Percentiles rank a stretch among this genome's conserved stretches.
phyloP scores from a whole-genome alignment of 1,140 invertebrate species.

The Solen grandis region DNA sequence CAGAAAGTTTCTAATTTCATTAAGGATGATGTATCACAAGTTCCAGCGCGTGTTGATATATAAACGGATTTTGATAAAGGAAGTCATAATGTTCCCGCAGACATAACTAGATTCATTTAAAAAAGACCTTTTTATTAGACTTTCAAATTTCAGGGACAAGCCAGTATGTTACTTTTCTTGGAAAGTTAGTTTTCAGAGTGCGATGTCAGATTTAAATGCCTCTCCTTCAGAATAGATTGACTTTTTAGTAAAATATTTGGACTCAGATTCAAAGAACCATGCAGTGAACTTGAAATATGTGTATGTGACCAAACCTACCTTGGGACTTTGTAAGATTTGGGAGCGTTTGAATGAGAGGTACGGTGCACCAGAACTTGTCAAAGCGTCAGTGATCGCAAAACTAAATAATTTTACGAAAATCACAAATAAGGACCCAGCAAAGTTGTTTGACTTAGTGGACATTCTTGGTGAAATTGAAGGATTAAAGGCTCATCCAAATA shows the following conservation, averaged over 20 bases:
- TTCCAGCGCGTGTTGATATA: no score
- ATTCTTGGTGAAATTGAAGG: slow-evolving; percentile 55
- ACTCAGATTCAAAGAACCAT: slow-evolving; percentile 36
- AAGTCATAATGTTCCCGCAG: no score
- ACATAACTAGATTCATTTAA: no score
- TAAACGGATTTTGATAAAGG: no score
- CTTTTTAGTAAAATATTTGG: slow-evolving; percentile 57
- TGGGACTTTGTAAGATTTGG: slow-evolving; percentile 50
- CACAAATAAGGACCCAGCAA: slow-evolving; percentile 35
- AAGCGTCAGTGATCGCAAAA: slow-evolving; percentile 50
- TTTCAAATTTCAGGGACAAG: slow-evolving; percentile 10
- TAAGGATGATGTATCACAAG: no score
- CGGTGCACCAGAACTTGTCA: slow-evolving; percentile 55
- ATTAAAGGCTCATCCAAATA: slow-evolving; percentile 47
- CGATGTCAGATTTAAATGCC: slow-evolving; percentile 25
- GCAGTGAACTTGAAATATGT: slow-evolving; percentile 43
- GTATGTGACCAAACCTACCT: slow-evolving; percentile 14
- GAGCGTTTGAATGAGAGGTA: slow-evolving; percentile 59
- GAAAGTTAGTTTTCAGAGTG: slow-evolving; percentile 43
- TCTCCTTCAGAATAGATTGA: slow-evolving; percentile 50
- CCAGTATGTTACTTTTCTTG: slow-evolving; percentile 19
- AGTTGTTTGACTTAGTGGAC: slow-evolving; percentile 59
- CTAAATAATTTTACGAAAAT: slow-evolving; percentile 57
- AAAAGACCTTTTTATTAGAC: slow-evolving; percentile 32
- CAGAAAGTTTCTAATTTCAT: no score